A percentile compares a stretch with the other conserved stretches of the same genome.
phyloP scores from a whole-genome alignment of 2,797 vertebrate species.

The Megaceryle alcyon region DNA sequence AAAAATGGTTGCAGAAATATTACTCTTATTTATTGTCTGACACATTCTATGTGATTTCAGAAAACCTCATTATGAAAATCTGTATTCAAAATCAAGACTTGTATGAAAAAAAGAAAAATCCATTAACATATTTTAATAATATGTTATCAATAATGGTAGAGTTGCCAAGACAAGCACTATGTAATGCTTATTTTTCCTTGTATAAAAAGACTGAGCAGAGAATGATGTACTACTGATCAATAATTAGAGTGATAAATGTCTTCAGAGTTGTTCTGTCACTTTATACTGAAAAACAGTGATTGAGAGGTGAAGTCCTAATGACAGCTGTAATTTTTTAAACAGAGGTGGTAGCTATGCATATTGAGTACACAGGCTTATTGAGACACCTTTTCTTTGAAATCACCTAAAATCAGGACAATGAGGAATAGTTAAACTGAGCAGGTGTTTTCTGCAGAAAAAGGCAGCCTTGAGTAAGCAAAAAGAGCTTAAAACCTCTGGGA shows the following conservation, averaged over 20 bases:
- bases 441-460: neutral
- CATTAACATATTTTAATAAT: neutral
- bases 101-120: neutral
- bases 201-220: neutral
- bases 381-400: neutral
- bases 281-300: neutral
- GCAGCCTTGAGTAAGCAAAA: neutral
- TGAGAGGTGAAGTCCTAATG: neutral
- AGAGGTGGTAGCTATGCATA: neutral
- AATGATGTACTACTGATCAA: neutral
- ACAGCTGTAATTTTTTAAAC: slow-evolving; percentile 2
- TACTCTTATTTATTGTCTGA: neutral
- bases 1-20: neutral
- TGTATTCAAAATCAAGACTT: neutral
- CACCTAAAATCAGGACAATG: neutral
- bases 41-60: neutral
- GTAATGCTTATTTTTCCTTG: neutral
- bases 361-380: neutral
- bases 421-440: neutral
- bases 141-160: neutral
- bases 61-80: neutral
- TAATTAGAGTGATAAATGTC: slow-evolving; percentile 27
- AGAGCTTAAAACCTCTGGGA: slow-evolving; percentile 10
- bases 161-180: neutral
- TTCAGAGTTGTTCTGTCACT: neutral